Conservation (phyloP, 2,888 invertebrate genomes). For the Phortica okadai region DNA sequence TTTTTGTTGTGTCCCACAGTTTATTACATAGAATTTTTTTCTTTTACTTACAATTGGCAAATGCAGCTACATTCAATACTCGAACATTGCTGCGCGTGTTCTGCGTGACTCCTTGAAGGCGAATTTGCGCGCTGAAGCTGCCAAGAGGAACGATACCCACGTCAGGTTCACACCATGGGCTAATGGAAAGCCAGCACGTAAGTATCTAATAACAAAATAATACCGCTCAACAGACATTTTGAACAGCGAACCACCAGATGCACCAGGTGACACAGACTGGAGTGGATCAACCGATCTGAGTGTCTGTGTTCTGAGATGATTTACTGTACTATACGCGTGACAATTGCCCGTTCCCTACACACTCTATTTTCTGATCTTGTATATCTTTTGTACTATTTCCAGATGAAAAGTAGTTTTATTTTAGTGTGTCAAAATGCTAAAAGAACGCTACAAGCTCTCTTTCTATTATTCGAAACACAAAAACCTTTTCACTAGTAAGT, state of each 20-base stretch:
- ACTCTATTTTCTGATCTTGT: not conserved
- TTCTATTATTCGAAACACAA: not conserved
- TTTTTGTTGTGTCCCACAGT: constrained; percentile 42
- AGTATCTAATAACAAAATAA: constrained; percentile 75
- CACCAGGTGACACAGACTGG: no score
- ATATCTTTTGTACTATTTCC: constrained; percentile 45
- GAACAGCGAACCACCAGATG: no score
- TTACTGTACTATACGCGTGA: no score
- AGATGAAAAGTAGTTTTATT: constrained; percentile 60
- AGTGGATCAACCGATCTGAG: no score
- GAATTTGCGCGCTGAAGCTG: constrained; percentile 84
- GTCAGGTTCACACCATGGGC: constrained; percentile 93
- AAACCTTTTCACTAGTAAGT: constrained; percentile 38
- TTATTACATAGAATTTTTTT: not conserved
- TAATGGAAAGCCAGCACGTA: constrained; percentile 91
- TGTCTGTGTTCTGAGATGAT: no score
- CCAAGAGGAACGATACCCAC: constrained; percentile 85
- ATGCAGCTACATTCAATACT: constrained; percentile 95
- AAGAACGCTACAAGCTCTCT: constrained; percentile 18
- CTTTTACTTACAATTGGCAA: constrained; percentile 11
- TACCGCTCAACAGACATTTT: not conserved
- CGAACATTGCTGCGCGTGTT: constrained; percentile 92
- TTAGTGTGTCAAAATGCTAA: not conserved
- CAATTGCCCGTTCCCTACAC: no score
- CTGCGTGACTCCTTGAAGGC: constrained; percentile 88